Percentiles rank a stretch among this genome's conserved stretches.
Conservation (phyloP, 2,888 invertebrate genomes). For the Lymantria dispar region DNA sequence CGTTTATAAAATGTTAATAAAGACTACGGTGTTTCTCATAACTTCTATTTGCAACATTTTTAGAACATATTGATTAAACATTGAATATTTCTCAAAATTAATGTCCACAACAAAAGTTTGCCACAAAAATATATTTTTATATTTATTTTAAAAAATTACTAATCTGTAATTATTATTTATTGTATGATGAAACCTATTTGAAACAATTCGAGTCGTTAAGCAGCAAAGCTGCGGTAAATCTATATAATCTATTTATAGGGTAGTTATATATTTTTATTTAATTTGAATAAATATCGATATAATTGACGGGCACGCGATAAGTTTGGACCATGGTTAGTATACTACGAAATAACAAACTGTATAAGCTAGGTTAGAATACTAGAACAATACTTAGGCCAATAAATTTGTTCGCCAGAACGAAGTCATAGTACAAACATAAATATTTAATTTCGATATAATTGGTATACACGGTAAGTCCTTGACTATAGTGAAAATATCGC, state of each 20-base stretch:
- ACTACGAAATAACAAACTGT: background rate
- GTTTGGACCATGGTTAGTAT: constrained; percentile 40
- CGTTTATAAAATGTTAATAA: background rate
- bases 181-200: constrained; percentile 11
- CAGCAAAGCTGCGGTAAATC: constrained; percentile 16
- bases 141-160: constrained; percentile 8
- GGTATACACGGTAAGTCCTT: constrained; percentile 1
- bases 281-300: constrained; percentile 23
- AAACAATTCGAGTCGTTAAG: constrained; percentile 11
- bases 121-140: constrained; percentile 33
- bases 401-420: constrained; percentile 27
- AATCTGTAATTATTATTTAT: constrained; percentile 7
- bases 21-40: background rate
- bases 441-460: background rate
- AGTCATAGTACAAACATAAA: constrained; percentile 28
- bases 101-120: constrained; percentile 21
- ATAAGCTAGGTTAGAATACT: background rate
- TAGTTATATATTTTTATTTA: background rate
- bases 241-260: background rate
- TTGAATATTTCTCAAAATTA: constrained; percentile 3
- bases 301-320: constrained; percentile 37
- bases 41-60: background rate
- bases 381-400: constrained; percentile 41
- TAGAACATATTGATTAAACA: background rate
- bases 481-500: background rate